Evolutionary conservation across 2,797 vertebrate species (phyloP), one percentile per base, ranked within the genome.

Genomic region (Takifugu rubripes): DNA sequence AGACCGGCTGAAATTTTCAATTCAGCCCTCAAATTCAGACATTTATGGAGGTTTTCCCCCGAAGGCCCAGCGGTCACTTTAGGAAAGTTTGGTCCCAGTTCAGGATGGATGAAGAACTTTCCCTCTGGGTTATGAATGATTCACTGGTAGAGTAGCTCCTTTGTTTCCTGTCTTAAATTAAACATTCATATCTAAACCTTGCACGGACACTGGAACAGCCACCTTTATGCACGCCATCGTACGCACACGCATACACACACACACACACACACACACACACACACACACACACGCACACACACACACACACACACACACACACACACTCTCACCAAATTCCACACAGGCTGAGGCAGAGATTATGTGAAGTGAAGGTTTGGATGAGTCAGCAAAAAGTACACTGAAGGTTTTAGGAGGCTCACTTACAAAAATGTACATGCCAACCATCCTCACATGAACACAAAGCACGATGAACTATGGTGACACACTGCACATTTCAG

Each of bases 131-230:
- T 52, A 66, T 86, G 54, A 79, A 87, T 83, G n/a, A 83, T 84
- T 81, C 43, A 78, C 4, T 0, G 40, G 25, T 12, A 43, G 52
- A 78, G 49, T 58, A 33, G 58, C 52, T 73, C 55, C 59, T 77
- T 77, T 82, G 75, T 84, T 79, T 85, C 70, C 81, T 80, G 78
- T 65, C 56, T 42, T 17, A 26, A 52, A 69, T 79, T 61, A 87
- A 83, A 87, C 71, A 79, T 85, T 82, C 49, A 84, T 82, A 52
- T 47, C 53, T 76, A 6, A 25, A 71, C 54, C 74, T 80, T 79
- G 50, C 56, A 66, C 42, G 16, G 66, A 78, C 66, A 69, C 27
- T 43, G 53, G 42, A 74, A 75, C 73, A 68, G 61, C 64, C 66
- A 72, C 74, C 71, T 78, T 79, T 64, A 66, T 48, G 67, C 66